Conservation (phyloP, 2,888 invertebrate species). For the Scaptomyza reducta region DNA sequence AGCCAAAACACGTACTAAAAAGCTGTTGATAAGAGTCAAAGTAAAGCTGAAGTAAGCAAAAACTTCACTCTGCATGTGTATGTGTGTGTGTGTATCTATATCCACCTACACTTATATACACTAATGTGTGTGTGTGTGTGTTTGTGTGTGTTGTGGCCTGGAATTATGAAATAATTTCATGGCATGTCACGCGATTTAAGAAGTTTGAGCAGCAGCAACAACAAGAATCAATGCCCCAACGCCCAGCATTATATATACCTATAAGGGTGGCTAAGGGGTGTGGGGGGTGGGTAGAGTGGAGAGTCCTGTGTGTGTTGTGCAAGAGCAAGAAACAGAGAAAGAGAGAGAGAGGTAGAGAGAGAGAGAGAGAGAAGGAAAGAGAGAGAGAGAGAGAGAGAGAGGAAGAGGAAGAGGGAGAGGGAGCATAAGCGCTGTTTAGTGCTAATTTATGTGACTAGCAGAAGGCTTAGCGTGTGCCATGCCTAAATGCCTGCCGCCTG, state of each 20-base stretch:
- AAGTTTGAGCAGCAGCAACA: conserved; percentile 36
- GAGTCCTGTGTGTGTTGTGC: not conserved
- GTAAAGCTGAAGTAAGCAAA: too few species aligned
- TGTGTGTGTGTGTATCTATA: too few species aligned
- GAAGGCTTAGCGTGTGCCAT: conserved; percentile 19
- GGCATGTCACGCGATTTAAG: conserved; percentile 69
- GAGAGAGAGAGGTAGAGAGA: too few species aligned
- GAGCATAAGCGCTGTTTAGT: conserved; percentile 21
- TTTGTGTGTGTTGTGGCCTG: conserved; percentile 45
- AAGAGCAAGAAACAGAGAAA: not conserved
- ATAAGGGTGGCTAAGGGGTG: too few species aligned
- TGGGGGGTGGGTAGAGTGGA: too few species aligned
- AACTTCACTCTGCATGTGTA: too few species aligned
- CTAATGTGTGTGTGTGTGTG: conserved; percentile 9
- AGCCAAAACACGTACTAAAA: too few species aligned
- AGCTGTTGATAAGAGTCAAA: too few species aligned
- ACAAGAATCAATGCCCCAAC: conserved; percentile 6
- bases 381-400: too few species aligned
- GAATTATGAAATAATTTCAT: conserved; percentile 67
- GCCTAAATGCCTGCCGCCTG: not conserved
- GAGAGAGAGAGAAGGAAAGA: not conserved
- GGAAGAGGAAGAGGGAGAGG: not conserved
- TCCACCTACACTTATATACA: too few species aligned
- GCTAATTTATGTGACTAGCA: conserved; percentile 40
- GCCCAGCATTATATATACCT: conserved; percentile 6